These are phyloP conservation scores for Camponotus pennsylvanicus DNA, from an alignment of 1,140 invertebrate species.

Conservation along the genomic window DNA sequence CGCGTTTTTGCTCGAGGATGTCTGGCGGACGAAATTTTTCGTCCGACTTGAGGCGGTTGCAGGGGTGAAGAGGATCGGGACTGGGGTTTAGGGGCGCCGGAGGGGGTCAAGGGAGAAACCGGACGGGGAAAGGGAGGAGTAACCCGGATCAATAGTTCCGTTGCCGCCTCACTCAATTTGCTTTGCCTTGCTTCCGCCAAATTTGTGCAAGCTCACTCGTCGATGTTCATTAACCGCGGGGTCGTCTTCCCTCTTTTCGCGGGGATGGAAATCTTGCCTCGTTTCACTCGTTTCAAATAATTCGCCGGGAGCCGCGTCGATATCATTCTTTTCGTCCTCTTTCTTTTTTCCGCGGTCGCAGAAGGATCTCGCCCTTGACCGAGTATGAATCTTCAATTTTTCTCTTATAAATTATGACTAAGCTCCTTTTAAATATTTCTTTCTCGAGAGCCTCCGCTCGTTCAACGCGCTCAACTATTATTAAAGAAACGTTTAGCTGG, in stretches of 20 bases:
- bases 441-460: neutral
- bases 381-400: slow-evolving; percentile 38
- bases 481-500: slow-evolving; percentile 30
- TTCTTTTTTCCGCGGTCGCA: neutral
- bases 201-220: slow-evolving; percentile 75
- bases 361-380: slow-evolving; percentile 18
- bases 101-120: slow-evolving; percentile 22
- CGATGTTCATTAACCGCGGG: slow-evolving; percentile 73
- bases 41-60: slow-evolving; percentile 51
- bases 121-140: slow-evolving; percentile 34
- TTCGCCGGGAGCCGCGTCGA: neutral
- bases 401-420: slow-evolving; percentile 48
- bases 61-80: slow-evolving; percentile 10
- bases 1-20: slow-evolving; percentile 25
- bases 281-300: slow-evolving; percentile 5
- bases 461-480: neutral
- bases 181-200: slow-evolving; percentile 67
- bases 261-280: neutral
- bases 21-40: slow-evolving; percentile 68
- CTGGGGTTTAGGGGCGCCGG: slow-evolving; percentile 26
- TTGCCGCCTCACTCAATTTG: slow-evolving; percentile 77
- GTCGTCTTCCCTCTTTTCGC: slow-evolving; percentile 22
- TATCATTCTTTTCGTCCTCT: neutral
- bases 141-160: slow-evolving; percentile 73
- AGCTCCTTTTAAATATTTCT: slow-evolving; percentile 27